Evolutionary conservation across 2,888 invertebrate species (phyloP).

Genomic region (Sylvicola fuscatus): DNA sequence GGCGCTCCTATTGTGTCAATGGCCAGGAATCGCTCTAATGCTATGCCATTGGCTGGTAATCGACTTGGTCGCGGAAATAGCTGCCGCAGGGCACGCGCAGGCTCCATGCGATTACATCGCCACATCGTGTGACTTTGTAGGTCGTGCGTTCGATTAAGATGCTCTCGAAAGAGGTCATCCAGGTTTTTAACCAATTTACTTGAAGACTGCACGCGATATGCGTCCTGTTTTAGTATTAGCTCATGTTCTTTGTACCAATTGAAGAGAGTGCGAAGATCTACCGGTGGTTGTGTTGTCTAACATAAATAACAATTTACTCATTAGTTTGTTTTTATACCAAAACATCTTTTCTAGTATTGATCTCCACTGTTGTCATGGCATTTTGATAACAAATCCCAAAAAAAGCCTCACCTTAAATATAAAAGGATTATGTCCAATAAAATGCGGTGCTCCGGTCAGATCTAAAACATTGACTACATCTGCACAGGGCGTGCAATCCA

Average conservation of each 20-base stretch:
- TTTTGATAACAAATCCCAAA: too few relatives aligned
- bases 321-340: too few relatives aligned
- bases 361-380: too few relatives aligned
- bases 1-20: conserved; percentile 49
- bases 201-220: conserved; percentile 29
- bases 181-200: conserved; percentile 19
- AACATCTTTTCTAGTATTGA: too few relatives aligned
- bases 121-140: conserved; percentile 20
- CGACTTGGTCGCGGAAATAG: conserved; percentile 50
- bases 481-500: conserved; percentile 72
- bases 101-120: conserved; percentile 59
- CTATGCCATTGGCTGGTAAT: conserved; percentile 51
- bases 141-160: conserved; percentile 14
- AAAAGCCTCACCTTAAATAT: conserved; percentile 29
- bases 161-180: conserved; percentile 21
- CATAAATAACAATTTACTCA: conserved; percentile 9
- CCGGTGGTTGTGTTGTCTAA: conserved; percentile 35
- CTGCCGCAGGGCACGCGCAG: conserved; percentile 47
- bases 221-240: conserved; percentile 39
- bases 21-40: conserved; percentile 54
- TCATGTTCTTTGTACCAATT: conserved; percentile 36
- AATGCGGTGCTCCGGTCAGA: conserved; percentile 26
- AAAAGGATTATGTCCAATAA: conserved; percentile 26
- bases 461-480: conserved; percentile 44
- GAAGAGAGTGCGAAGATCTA: conserved; percentile 32